Base-by-base conservation (phyloP, 2,888 invertebrate species). In the Heliconius charithonia region DNA sequence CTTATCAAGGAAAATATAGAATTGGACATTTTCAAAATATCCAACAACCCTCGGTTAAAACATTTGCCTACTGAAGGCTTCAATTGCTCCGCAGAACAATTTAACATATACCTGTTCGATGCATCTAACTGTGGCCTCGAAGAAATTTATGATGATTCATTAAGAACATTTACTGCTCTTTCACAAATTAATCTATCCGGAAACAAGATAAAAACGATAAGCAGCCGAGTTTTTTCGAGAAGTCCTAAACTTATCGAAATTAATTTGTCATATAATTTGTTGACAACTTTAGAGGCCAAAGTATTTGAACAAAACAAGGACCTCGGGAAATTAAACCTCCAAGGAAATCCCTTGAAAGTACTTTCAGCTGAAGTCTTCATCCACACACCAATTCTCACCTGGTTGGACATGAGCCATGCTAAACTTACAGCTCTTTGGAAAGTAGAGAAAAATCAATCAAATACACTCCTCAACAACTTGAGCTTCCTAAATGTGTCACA, bases 81-180 rank as follows among this genome's bases (percentile, higher is more conserved):
- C 88, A 95, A 95, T 82, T 95, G 96, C 83, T 94, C 95, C 45
- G 96, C 95, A 62, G 95, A 95, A 77, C 94, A 95, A 85, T 96
- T 96, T 85, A 96, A 96, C 82, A 96, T 97, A 80, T 96, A 96
- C 87, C 94, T 96, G 67, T 96, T 98, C 85, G 97, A 97, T 83
- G 96, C 97, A 29, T 96, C 97, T 6, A 96, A 97, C 87, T 98
- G 97, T 87, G 96, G 96, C 16, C 94, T 98, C 29, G 95, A 96
- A 73, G 95, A 95, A 80, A 92, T 97, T 77, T 95, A 95, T 69
- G 95, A 96, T 82, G 95, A 96, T 82, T 96, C 97, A 0, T 96
- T 98, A 86, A 95, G 96, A 83, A 96, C 96, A 3, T 97, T 98
- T 96, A 96, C 97, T 2, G 96, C 96, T 62, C 88, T 98, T 83